phyloP scores from a whole-genome alignment of 2,113 vertebrate species.

The Ammodytes marinus region DNA sequence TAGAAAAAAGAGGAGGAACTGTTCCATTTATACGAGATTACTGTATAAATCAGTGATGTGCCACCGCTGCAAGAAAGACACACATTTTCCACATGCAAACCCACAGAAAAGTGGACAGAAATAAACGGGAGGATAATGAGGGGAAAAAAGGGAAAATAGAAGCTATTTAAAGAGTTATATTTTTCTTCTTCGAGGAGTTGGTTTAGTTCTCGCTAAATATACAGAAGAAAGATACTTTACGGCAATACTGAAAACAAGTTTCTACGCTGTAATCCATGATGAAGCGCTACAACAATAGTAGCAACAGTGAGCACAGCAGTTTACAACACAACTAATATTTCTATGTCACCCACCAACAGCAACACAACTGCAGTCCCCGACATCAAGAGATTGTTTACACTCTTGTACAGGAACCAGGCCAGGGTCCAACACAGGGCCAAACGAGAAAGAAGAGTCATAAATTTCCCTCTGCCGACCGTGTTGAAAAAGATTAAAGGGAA shows the following conservation, averaged over 20 bases:
- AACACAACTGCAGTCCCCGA: constrained; percentile 3
- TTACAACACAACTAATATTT: constrained; percentile 25
- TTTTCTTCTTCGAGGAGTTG: background rate
- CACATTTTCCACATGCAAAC: constrained; percentile 61
- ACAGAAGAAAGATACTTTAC: background rate
- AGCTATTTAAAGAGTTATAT: constrained; percentile 41
- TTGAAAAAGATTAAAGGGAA: constrained; percentile 67
- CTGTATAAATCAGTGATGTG: constrained; percentile 49
- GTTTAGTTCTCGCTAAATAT: constrained; percentile 9
- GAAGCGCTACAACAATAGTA: background rate
- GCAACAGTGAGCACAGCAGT: background rate
- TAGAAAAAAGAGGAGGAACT: constrained; percentile 21
- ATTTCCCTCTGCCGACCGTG: constrained; percentile 51
- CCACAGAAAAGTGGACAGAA: constrained; percentile 45
- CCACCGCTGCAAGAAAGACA: constrained; percentile 35
- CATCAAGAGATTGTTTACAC: constrained; percentile 59
- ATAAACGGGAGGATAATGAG: constrained; percentile 48
- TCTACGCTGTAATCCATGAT: background rate
- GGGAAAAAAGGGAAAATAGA: constrained; percentile 44
- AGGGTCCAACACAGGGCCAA: constrained; percentile 42
- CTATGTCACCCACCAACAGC: constrained; percentile 5
- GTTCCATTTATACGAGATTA: constrained; percentile 33
- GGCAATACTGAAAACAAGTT: background rate
- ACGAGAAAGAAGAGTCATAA: constrained; percentile 58
- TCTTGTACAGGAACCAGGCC: constrained; percentile 43